Evolutionary conservation across 2,113 vertebrate genomes (phyloP), one percentile per base, ranked within the genome.

Genomic region (human): DNA sequence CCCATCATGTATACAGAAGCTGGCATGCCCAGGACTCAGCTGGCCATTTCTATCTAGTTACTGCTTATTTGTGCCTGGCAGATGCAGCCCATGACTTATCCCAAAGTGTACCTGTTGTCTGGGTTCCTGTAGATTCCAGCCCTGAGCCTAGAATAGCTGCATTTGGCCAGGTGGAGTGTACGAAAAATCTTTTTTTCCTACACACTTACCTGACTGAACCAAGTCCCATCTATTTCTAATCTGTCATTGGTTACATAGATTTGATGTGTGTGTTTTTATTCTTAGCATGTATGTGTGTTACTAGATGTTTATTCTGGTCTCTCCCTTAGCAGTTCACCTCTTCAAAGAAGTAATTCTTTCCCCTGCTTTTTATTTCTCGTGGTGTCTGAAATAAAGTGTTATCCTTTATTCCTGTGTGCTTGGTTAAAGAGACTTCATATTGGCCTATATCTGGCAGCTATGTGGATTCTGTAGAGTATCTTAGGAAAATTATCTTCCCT

Each of bases 261-360:
- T 76, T 90, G 76, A 59, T 97, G 72, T 81, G 43, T 57, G 17
- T 66, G 40, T 52, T 83, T 96, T 84, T 30, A 52, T 90, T 90
- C 23, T 90, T 80, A 32, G 27, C 14, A 73, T 57, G 25, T 83
- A 32, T 96, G 10, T 43, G 32, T 92, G 40, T 76, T 78, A 45
- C 70, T 93, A 8, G 35, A n/a, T 92, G 22, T 73, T 85, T 97
- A 43, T 86, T 85, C 78, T 95, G 68, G 40, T 76, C 30, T 88
- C 43, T 78, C 48, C 72, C 57, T 78, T 59, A 78, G 14, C 48
- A 90, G 40, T 57, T 76, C 18, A 61, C 13, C 40, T 89, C 52
- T 94, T 96, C 45, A 86, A 68, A 79, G 50, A 78, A 30, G 17
- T 45, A 8, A 10, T 72, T 64, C 6, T 59, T 38, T 61, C 23